phyloP scores from a whole-genome alignment of 2,113 vertebrate species.

The Synodontis membranacea region DNA sequence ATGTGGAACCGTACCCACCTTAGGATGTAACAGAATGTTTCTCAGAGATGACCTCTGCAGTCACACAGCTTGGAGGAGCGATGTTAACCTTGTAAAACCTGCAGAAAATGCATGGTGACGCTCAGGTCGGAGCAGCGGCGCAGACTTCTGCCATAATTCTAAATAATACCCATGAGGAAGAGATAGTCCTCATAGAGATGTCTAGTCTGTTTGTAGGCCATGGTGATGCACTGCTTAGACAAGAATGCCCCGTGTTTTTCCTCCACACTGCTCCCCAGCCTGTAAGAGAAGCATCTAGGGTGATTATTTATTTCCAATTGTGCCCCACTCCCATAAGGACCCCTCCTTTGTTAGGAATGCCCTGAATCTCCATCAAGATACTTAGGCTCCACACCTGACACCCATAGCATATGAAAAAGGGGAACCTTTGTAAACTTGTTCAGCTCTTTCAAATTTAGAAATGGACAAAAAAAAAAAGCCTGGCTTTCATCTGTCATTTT shows the following conservation, averaged over 20 bases:
- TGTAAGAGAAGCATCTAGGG: neutral
- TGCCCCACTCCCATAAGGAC: slow-evolving; percentile 4
- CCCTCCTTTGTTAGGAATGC: slow-evolving; percentile 10
- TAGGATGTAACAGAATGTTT: neutral
- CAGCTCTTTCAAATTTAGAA: neutral
- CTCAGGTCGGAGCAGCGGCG: neutral
- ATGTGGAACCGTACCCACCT: neutral
- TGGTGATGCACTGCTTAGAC: slow-evolving; percentile 24
- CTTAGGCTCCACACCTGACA: slow-evolving; percentile 23
- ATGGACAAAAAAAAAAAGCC: neutral
- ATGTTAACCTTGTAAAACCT: slow-evolving; percentile 13
- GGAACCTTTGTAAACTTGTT: neutral
- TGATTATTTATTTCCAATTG: slow-evolving; percentile 14
- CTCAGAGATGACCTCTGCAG: neutral
- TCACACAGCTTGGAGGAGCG: neutral
- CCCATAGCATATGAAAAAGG: slow-evolving; percentile 10
- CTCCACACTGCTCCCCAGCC: slow-evolving; percentile 3
- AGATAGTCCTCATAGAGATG: neutral
- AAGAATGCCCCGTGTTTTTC: slow-evolving; percentile 4
- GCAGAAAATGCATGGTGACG: slow-evolving; percentile 23
- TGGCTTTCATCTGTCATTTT: neutral
- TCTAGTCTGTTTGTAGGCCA: slow-evolving; percentile 23
- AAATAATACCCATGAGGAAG: slow-evolving; percentile 17
- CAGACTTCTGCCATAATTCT: slow-evolving; percentile 8
- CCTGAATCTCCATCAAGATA: slow-evolving; percentile 23